Base-by-base conservation (phyloP, 2,113 vertebrate species). In the Petrocephalus microphthalmus region DNA sequence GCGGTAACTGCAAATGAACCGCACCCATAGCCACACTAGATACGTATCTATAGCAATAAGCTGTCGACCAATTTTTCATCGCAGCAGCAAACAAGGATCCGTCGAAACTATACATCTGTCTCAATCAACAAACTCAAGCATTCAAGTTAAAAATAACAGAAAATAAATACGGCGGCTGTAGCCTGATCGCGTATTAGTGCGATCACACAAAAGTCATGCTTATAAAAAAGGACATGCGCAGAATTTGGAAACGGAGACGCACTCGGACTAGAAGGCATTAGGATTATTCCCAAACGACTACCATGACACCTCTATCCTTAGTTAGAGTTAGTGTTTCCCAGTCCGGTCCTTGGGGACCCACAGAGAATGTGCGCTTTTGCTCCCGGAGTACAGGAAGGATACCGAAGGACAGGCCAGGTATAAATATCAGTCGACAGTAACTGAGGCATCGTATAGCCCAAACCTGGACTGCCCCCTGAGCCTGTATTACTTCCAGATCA, bases 371-470 rank as follows among this genome's bases (percentile, higher is more conserved):
- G 11, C n/a, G 8, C 25, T 67, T 67, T 29, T 29, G n/a, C 60
- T 67, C 57, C 57, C 7, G 22, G 57, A 60, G 2, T 29, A 67
- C 60, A 67, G 60, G 60, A 67, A 67, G 60, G 60, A 29, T 56
- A 85, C 57, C 56, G 42, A 87, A 86, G 84, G 83, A 29, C 81
- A 82, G 10, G 87, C 84, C 89, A 90, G 89, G 83, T 91, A 89
- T 74, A 56, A 87, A 64, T 67, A 88, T 89, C 89, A 89, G 88
- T 83, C 42, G 88, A 74, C 83, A 85, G 81, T 89, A 88, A 91
- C 89, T 91, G 91, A 89, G 67, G 88, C 90, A 85, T 91, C 90
- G 89, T 90, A 74, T 89, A 93, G 93, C 91, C 90, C 90, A 82
- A 25, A 25, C 60, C 60, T 25, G n/a, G 45, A 47, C 8, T 83